A percentile compares a stretch with the other conserved stretches of the same genome.
phyloP scores from a whole-genome alignment of 2,113 vertebrate species.

The Neolamprologus falcicula region DNA sequence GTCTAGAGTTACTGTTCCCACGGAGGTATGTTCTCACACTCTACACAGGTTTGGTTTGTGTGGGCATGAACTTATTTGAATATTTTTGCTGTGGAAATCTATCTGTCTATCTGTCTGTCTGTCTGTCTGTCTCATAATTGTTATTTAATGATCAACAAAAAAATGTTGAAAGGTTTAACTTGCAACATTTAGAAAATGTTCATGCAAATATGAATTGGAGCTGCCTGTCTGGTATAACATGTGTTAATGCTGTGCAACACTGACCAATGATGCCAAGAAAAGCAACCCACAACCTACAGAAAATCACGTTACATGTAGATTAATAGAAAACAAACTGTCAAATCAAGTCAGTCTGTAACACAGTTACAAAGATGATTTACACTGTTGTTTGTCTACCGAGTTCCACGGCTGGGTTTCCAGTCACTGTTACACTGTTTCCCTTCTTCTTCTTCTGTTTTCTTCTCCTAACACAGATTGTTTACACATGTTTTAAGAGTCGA shows the following conservation, averaged over 20 bases:
- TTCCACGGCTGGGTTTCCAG: neutral
- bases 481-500: neutral
- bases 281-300: neutral
- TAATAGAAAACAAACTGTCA: neutral
- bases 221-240: neutral
- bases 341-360: neutral
- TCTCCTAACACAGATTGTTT: neutral
- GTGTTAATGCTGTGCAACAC: neutral
- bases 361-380: neutral
- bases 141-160: neutral
- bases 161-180: neutral
- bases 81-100: neutral
- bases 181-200: neutral
- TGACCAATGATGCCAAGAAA: fast-evolving
- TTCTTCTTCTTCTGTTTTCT: neutral
- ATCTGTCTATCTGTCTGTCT: fast-evolving
- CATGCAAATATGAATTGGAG: neutral
- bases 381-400: fast-evolving
- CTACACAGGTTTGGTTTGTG: neutral
- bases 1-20: conserved; percentile 71
- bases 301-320: neutral
- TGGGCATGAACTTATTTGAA: neutral
- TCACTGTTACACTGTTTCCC: neutral
- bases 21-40: conserved; percentile 61
- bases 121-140: neutral